Evolutionary conservation across 2,797 vertebrate species (phyloP), one percentile per base, ranked within the genome.

Genomic region (Centroberyx gerrardi): DNA sequence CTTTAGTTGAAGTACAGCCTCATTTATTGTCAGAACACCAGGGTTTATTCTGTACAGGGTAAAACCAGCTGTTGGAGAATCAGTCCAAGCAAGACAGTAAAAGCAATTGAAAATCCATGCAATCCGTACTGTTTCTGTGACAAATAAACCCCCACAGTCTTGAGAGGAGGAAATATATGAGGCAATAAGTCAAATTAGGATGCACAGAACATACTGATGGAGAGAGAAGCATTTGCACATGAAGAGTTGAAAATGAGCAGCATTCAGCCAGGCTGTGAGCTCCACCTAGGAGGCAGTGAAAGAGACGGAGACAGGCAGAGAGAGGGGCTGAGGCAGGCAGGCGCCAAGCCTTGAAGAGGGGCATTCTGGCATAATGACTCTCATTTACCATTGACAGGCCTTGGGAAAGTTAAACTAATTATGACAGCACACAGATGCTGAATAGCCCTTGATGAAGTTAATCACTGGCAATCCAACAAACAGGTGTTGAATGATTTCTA

Each of bases 391-490:
- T 87, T 94, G 92, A 94, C 92, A 90, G 93, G 92, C 92, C 87
- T 92, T 91, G 90, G 92, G 91, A 95, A 95, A 92, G 89, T 92
- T 92, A 92, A 94, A 94, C 93, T 94, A 95, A 96, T 96, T 95
- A 95, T 93, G 93, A 92, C 91, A 90, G 90, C 90, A 89, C 90
- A 90, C 93, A 93, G 93, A 92, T 92, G 93, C 90, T 94, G 93
- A 96, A 95, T 95, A 94, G 93, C 92, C 92, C 92, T 94, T 95
- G 92, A 95, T 95, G 94, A 94, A 93, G 90, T 94, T 95, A 94
- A 94, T 95, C 94, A 95, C 92, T 79, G 77, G 92, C 94, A 94
- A 94, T 95, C 91, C 90, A 92, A 87, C 87, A 94, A 94, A 94
- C 94, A 95, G 94, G 93, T 96, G 95, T 93, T 86, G 88, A 92